phyloP scores from a whole-genome alignment of 2,797 vertebrate genomes.

The Scarus forsteni region DNA sequence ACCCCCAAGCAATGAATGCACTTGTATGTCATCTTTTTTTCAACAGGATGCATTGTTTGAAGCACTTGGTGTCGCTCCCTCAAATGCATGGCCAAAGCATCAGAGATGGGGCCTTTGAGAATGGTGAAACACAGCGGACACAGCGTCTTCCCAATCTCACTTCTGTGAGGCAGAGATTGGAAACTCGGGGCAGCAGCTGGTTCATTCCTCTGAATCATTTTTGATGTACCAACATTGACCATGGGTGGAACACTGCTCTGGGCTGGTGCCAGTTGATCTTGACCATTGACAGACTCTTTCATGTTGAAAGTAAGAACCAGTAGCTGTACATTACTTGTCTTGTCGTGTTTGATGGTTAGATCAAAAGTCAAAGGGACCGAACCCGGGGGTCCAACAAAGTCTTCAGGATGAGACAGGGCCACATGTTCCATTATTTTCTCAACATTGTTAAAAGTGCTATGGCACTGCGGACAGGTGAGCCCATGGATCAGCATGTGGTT shows the following conservation, averaged over 20 bases:
- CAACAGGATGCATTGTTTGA: conserved; percentile 97
- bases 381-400: conserved; percentile 90
- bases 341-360: conserved; percentile 94
- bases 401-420: conserved; percentile 90
- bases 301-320: conserved; percentile 96
- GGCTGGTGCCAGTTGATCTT: conserved; percentile 82
- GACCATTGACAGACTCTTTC: conserved; percentile 88
- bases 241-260: conserved; percentile 50
- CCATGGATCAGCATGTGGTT: conserved; percentile 99
- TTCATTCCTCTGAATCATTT: conserved; percentile 86
- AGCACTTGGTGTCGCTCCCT: conserved; percentile 96
- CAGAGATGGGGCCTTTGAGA: conserved; percentile 95
- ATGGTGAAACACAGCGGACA: conserved; percentile 98
- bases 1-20: conserved; percentile 98
- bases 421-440: conserved; percentile 96
- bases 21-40: conserved; percentile 98
- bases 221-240: conserved; percentile 74
- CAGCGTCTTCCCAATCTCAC: conserved; percentile 94
- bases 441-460: conserved; percentile 94
- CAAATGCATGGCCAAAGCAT: conserved; percentile 93
- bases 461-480: conserved; percentile 96
- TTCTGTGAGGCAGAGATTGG: conserved; percentile 87
- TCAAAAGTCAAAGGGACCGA: conserved; percentile 96
- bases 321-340: conserved; percentile 94
- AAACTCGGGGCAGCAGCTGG: conserved; percentile 83